Evolutionary conservation across 2,888 invertebrate species (phyloP).

Genomic region (Platycnemis pennipes): DNA sequence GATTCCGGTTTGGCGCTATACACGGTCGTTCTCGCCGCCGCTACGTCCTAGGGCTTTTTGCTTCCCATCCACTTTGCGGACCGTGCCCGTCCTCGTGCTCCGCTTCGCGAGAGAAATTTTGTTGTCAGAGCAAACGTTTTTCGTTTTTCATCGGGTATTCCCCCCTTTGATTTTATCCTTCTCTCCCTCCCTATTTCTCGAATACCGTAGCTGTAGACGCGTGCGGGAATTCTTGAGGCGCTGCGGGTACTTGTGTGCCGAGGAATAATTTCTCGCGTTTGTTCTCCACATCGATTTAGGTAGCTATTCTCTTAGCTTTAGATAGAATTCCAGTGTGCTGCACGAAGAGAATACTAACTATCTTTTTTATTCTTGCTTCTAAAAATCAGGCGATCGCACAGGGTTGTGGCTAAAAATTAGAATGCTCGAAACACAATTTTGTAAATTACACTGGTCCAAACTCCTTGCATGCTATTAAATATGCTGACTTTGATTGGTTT

Average conservation of each 20-base stretch:
- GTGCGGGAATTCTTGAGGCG: not conserved
- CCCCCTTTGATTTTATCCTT: too few relatives aligned
- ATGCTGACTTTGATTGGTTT: too few relatives aligned
- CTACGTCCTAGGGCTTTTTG: not conserved
- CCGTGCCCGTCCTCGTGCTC: not conserved
- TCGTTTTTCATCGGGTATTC: not conserved
- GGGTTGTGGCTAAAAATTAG: too few relatives aligned
- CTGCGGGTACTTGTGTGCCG: not conserved
- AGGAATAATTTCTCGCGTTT: not conserved
- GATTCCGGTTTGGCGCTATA: not conserved
- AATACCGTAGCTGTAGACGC: not conserved
- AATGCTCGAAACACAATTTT: too few relatives aligned
- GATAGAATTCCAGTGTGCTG: not conserved
- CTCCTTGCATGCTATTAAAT: too few relatives aligned
- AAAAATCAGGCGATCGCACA: too few relatives aligned
- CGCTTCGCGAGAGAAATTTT: not conserved
- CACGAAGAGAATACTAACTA: not conserved
- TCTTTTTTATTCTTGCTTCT: not conserved
- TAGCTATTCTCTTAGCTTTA: not conserved
- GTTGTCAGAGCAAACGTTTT: not conserved
- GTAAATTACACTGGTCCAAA: too few relatives aligned
- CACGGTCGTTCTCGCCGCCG: not conserved
- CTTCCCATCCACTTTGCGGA: not conserved
- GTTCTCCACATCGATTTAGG: not conserved
- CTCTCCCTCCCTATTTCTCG: not conserved